Conservation (phyloP, 2,888 invertebrate genomes). For the Horisme vitalbata region DNA sequence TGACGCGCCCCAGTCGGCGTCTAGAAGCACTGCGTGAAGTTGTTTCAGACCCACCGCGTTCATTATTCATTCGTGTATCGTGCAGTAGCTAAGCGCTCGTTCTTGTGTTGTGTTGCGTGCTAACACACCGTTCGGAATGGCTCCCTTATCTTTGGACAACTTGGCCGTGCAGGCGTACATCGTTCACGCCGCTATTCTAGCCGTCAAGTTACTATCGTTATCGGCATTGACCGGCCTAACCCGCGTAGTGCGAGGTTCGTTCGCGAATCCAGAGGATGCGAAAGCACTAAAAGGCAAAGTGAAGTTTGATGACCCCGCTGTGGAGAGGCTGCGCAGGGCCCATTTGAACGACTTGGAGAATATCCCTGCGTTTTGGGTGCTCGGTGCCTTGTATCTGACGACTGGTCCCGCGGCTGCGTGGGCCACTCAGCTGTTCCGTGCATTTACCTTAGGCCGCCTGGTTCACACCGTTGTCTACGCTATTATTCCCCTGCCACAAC, state of each 20-base stretch:
- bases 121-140: slow-evolving; percentile 43
- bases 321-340: slow-evolving; percentile 77
- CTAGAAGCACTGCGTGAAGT: slow-evolving; percentile 20
- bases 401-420: slow-evolving; percentile 76
- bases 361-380: slow-evolving; percentile 85
- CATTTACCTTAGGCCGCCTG: slow-evolving; percentile 80
- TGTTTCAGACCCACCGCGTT: slow-evolving; percentile 10
- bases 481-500: slow-evolving; percentile 84
- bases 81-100: slow-evolving; percentile 18
- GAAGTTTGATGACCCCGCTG: slow-evolving; percentile 57
- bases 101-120: slow-evolving; percentile 19
- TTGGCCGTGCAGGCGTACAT: slow-evolving; percentile 63
- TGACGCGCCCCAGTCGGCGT: background rate
- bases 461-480: slow-evolving; percentile 86
- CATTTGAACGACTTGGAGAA: slow-evolving; percentile 89
- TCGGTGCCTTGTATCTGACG: slow-evolving; percentile 83
- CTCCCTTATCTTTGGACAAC: slow-evolving; percentile 43
- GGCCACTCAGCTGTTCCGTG: slow-evolving; percentile 67
- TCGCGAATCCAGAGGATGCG: slow-evolving; percentile 65
- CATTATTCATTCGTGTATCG: slow-evolving; percentile 17
- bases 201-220: slow-evolving; percentile 57
- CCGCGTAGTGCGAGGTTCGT: slow-evolving; percentile 52
- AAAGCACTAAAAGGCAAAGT: slow-evolving; percentile 54
- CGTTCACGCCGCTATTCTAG: slow-evolving; percentile 61
- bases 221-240: slow-evolving; percentile 48